Evolutionary conservation across 2,113 vertebrate genomes (phyloP).

Genomic region (Tragelaphus strepsiceros): DNA sequence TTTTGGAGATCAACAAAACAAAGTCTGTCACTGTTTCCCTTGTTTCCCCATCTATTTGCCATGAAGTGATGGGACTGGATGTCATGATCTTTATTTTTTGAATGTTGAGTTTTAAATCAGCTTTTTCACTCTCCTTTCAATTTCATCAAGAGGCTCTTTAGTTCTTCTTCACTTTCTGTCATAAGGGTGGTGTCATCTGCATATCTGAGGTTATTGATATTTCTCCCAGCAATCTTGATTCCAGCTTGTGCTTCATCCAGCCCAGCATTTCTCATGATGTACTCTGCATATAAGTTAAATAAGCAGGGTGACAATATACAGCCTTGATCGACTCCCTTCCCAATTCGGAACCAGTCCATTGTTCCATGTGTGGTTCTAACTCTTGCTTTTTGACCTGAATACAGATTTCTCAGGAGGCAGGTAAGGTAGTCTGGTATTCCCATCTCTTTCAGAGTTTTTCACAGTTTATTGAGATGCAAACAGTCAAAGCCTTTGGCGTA

Average conservation of each 20-base stretch:
- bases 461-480: neutral
- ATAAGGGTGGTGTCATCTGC: neutral
- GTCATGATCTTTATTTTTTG: neutral
- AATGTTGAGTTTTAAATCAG: neutral
- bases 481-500: neutral
- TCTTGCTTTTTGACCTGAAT: neutral
- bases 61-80: neutral
- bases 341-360: neutral
- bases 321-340: neutral
- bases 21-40: neutral
- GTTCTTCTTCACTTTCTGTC: neutral
- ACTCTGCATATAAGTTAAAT: neutral
- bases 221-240: neutral
- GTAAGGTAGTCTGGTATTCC: neutral
- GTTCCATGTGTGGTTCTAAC: neutral
- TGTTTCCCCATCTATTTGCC: neutral
- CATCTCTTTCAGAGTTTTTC: neutral
- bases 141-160: neutral
- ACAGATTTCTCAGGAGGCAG: neutral
- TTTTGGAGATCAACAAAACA: neutral
- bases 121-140: neutral
- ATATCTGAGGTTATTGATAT: neutral
- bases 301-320: neutral
- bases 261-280: neutral
- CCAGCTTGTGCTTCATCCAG: neutral